A percentile compares a stretch with the other conserved stretches of the same genome.
Conservation (phyloP, 2,113 vertebrate species). For the Rallus limicola region DNA sequence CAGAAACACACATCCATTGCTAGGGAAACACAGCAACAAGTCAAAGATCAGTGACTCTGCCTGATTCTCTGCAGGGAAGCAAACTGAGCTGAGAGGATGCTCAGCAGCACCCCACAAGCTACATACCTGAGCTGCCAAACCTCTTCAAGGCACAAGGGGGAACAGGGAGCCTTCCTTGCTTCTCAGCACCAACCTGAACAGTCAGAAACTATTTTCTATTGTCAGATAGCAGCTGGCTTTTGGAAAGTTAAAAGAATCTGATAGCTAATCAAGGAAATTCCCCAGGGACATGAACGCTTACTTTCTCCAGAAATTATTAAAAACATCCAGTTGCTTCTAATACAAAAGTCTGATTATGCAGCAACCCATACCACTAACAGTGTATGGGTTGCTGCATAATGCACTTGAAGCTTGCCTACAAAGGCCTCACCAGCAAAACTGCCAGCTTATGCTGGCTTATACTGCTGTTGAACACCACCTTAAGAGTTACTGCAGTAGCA, state of each 20-base stretch:
- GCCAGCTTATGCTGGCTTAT: fast-evolving
- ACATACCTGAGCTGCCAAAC: background rate
- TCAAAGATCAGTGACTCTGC: background rate
- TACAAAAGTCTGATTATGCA: fast-evolving
- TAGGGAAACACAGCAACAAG: background rate
- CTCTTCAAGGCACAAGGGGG: background rate
- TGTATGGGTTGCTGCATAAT: too few relatives aligned
- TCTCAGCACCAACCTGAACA: background rate
- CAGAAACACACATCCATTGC: background rate
- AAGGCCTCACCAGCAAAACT: background rate
- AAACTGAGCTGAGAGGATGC: background rate
- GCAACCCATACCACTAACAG: background rate
- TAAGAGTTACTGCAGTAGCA: background rate
- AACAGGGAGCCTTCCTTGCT: background rate
- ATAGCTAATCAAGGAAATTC: background rate
- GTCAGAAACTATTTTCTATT: background rate
- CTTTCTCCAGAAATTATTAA: background rate
- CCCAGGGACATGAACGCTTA: background rate
- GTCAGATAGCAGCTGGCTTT: background rate
- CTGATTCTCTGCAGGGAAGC: background rate
- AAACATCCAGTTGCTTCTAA: background rate
- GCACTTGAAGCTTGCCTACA: background rate
- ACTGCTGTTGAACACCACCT: background rate
- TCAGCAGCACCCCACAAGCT: background rate
- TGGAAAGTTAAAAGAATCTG: background rate